Evolutionary conservation across 1,140 invertebrate species (phyloP).

Genomic region (Ostrea denselamellosa): DNA sequence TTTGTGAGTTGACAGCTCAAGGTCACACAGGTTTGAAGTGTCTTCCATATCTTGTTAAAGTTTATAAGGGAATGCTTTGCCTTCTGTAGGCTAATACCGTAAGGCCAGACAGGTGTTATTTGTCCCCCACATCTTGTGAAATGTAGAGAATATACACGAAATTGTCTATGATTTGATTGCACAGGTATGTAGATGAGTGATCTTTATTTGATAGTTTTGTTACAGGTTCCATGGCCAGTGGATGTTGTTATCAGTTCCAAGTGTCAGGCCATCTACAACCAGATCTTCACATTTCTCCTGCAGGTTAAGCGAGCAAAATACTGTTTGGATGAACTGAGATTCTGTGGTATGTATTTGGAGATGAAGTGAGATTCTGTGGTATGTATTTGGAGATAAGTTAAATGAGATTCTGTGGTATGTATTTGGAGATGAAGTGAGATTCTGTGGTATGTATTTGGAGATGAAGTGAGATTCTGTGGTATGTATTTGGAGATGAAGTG

Average conservation of each 20-base stretch:
- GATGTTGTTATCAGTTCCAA: constrained; percentile 81
- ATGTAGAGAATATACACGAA: too few relatives aligned
- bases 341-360: constrained; percentile 76
- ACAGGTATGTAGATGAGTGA: too few relatives aligned
- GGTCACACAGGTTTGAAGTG: too few relatives aligned
- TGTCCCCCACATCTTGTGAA: too few relatives aligned
- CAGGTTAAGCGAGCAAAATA: constrained; percentile 83
- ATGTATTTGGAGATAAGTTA: too few relatives aligned
- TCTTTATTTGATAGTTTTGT: constrained; percentile 61
- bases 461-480: constrained; percentile 81
- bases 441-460: constrained; percentile 79
- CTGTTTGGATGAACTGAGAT: constrained; percentile 82
- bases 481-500: constrained; percentile 80
- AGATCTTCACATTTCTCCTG: constrained; percentile 83
- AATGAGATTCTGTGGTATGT: constrained; percentile 80
- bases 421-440: constrained; percentile 81
- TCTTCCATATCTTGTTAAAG: too few relatives aligned
- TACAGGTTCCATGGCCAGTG: constrained; percentile 80
- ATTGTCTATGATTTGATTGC: too few relatives aligned
- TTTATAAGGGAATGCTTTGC: too few relatives aligned
- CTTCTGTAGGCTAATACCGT: too few relatives aligned
- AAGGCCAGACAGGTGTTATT: too few relatives aligned
- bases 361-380: constrained; percentile 81
- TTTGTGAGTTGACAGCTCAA: too few relatives aligned
- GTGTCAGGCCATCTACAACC: constrained; percentile 82